These are phyloP conservation scores for Chelon auratus DNA, from an alignment of 2,797 vertebrate genomes.

Conservation along the genomic window DNA sequence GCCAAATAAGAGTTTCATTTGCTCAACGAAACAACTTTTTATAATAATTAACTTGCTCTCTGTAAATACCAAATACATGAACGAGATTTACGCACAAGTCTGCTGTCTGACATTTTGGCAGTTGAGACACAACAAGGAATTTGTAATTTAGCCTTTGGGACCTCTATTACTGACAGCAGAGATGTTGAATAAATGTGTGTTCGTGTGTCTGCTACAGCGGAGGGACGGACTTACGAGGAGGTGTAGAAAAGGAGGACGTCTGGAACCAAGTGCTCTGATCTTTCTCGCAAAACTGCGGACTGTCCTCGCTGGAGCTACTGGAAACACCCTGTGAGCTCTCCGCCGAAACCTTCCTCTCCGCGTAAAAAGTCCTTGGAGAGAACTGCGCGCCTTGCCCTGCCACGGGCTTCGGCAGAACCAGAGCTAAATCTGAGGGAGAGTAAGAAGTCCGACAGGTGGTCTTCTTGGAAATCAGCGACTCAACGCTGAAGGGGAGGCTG, in stretches of 20 bases:
- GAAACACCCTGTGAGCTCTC: constrained; percentile 77
- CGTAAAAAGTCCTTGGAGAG: constrained; percentile 84
- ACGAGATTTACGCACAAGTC: background rate
- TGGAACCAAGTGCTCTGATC: constrained; percentile 87
- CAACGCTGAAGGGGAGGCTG: constrained; percentile 88
- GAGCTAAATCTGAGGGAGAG: constrained; percentile 62
- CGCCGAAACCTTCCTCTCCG: constrained; percentile 76
- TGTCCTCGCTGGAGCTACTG: constrained; percentile 80
- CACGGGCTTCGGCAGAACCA: constrained; percentile 61
- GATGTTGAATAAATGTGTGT: background rate
- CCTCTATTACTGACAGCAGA: background rate
- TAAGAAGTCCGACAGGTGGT: constrained; percentile 82
- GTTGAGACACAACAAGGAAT: background rate
- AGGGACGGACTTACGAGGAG: constrained; percentile 86
- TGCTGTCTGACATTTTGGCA: too few species aligned
- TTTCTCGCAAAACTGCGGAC: constrained; percentile 81
- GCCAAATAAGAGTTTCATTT: background rate
- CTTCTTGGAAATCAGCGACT: constrained; percentile 87
- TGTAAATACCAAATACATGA: background rate
- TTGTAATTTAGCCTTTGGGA: background rate
- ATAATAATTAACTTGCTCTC: background rate
- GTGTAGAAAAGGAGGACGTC: constrained; percentile 79
- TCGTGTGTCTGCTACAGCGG: background rate
- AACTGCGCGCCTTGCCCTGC: constrained; percentile 69
- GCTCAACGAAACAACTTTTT: too few species aligned